Base-by-base conservation (phyloP, 1,140 invertebrate genomes). In the Leptinotarsa undecemlineata region DNA sequence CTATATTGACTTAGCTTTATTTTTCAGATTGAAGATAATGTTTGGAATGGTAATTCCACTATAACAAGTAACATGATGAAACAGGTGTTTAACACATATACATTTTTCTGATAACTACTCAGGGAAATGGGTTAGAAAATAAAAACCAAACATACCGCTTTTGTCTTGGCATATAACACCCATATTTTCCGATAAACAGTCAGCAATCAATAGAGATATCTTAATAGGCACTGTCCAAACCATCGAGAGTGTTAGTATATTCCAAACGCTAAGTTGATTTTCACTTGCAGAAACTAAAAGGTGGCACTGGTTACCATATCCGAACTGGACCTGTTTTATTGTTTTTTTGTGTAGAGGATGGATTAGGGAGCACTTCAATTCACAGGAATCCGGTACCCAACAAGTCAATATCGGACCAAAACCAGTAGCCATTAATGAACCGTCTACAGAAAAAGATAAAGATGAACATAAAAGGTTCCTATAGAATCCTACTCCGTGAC, bases 361-460 rank as follows among this genome's bases (percentile, higher is more conserved):
- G 20, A 79, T 20, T 13, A 88, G 74, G 0, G 86, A 87, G 74
- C 88, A 88, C 79, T 89, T 89, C 11, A 93, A 82, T 20, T 87
- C 84, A 76, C 86, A 85, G 8, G 85, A 85, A 71, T 89, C 86
- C 68, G 89, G 84, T 76, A 88, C 87, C 91, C 93, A 95, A 23
- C 94, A 82, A 5, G 93, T 95, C 26, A 95, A 80, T 62, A 87
- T 89, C n/a, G 88, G 86, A 26, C 86, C 89, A 87, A 93, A 96
- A 11, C 88, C 89, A 21, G 92, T 91, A 23, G 89, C 92, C 20
- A 96, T 79, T 19, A 95, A 80, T 1, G 94, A 95, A 42, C 92
- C 93, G 86, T 96, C 94, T 62, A 88, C 85, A 1, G 93, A 92
- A 82, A 95, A 95, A 63, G 86, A 87, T 1, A 90, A 86, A 74